phyloP scores from a whole-genome alignment of 1,140 invertebrate genomes.

The Lucilia cuprina region DNA sequence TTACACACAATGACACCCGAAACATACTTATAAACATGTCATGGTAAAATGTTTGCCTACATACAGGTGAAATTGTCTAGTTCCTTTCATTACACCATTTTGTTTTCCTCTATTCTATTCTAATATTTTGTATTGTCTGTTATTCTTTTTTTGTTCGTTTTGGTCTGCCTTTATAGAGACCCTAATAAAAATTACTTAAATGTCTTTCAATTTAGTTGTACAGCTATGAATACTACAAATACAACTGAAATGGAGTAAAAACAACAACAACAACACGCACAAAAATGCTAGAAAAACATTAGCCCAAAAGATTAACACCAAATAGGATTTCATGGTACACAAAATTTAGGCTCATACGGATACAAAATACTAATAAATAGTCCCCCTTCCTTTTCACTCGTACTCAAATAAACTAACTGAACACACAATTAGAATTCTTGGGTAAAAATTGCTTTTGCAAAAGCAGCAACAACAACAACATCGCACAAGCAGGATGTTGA shows the following conservation, averaged over 20 bases:
- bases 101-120: no score
- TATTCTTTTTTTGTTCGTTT: background rate
- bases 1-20: background rate
- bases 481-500: background rate
- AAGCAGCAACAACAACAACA: background rate
- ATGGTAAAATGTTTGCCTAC: no score
- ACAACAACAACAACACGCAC: background rate
- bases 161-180: background rate
- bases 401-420: background rate
- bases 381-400: background rate
- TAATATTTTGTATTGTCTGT: background rate
- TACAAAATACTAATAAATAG: background rate
- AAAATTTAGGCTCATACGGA: slow-evolving; percentile 10
- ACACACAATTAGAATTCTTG: slow-evolving; percentile 1
- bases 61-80: no score
- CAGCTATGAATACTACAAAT: background rate
- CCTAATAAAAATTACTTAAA: background rate
- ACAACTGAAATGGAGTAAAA: background rate
- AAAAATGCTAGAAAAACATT: background rate
- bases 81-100: no score
- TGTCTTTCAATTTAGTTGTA: slow-evolving; percentile 6
- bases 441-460: background rate
- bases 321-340: slow-evolving; percentile 14
- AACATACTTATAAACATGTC: background rate
- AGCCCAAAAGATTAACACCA: slow-evolving; percentile 4